phyloP scores from a whole-genome alignment of 2,888 invertebrate species.

The Bombylius discolor region DNA sequence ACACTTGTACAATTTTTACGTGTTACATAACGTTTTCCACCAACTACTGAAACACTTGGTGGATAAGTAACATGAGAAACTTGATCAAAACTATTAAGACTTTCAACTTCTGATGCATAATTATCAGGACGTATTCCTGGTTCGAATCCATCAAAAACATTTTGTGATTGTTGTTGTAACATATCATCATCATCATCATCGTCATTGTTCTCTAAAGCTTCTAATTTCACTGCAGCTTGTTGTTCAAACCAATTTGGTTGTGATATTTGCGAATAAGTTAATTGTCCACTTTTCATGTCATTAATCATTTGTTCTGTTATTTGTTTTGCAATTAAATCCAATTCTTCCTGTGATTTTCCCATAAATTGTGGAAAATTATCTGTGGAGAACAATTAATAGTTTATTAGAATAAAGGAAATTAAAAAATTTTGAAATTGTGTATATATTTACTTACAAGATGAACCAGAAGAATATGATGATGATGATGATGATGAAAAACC shows the following conservation, averaged over 20 bases:
- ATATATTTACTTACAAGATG: neutral
- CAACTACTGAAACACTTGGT: conserved; percentile 28
- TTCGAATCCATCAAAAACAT: neutral
- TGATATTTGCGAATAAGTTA: conserved; percentile 23
- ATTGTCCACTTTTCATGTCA: conserved; percentile 27
- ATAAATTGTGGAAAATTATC: conserved; percentile 25
- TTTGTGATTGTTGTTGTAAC: neutral
- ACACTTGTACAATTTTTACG: conserved; percentile 31
- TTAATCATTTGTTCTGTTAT: conserved; percentile 26
- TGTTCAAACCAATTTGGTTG: conserved; percentile 32
- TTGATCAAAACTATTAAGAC: conserved; percentile 26
- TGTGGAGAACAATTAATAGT: conserved; percentile 9
- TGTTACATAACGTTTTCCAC: conserved; percentile 31
- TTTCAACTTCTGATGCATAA: conserved; percentile 15
- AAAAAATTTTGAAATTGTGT: neutral
- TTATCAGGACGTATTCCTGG: neutral
- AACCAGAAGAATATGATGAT: neutral
- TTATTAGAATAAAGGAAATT: neutral
- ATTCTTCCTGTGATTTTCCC: conserved; percentile 26
- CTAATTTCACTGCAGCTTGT: conserved; percentile 25
- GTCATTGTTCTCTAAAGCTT: conserved; percentile 6
- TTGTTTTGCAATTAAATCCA: conserved; percentile 12
- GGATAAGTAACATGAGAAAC: conserved; percentile 29
- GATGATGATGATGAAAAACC: neutral
- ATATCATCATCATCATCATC: neutral